These are phyloP conservation scores for Sinocyclocheilus grahami DNA, from an alignment of 2,113 vertebrate genomes.

Conservation along the genomic window DNA sequence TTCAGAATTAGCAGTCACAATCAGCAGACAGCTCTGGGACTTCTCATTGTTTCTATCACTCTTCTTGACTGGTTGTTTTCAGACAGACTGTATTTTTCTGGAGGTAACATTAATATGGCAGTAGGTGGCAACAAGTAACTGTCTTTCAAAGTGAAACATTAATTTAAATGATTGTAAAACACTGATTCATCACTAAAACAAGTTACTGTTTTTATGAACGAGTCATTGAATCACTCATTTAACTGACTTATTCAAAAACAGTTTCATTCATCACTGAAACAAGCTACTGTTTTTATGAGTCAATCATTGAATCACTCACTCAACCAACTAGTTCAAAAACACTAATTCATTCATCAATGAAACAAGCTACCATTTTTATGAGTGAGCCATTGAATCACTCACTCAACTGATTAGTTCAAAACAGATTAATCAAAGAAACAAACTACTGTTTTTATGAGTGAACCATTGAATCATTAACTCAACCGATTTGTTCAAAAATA, in stretches of 20 bases:
- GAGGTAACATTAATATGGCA: background rate
- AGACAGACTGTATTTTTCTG: background rate
- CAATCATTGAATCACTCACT: background rate
- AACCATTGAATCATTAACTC: too few species aligned
- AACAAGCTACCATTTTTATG: background rate
- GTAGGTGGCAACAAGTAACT: background rate
- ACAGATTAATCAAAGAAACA: too few species aligned
- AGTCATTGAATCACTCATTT: background rate
- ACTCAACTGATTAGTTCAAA: background rate
- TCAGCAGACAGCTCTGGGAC: background rate
- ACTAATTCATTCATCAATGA: background rate
- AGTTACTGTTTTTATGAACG: background rate
- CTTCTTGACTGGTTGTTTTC: background rate
- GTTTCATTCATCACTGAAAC: background rate
- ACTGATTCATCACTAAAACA: background rate
- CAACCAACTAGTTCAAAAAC: background rate
- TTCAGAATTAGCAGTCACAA: background rate
- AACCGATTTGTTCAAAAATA: too few species aligned
- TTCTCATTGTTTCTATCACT: background rate
- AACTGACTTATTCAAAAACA: background rate
- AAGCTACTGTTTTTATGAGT: background rate
- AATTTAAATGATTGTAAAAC: background rate
- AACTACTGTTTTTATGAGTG: too few species aligned
- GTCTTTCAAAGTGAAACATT: background rate
- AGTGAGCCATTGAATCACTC: background rate